Percentiles rank a stretch among this genome's conserved stretches.
phyloP scores from a whole-genome alignment of 2,797 vertebrate genomes.

The Linurgus olivaceus region DNA sequence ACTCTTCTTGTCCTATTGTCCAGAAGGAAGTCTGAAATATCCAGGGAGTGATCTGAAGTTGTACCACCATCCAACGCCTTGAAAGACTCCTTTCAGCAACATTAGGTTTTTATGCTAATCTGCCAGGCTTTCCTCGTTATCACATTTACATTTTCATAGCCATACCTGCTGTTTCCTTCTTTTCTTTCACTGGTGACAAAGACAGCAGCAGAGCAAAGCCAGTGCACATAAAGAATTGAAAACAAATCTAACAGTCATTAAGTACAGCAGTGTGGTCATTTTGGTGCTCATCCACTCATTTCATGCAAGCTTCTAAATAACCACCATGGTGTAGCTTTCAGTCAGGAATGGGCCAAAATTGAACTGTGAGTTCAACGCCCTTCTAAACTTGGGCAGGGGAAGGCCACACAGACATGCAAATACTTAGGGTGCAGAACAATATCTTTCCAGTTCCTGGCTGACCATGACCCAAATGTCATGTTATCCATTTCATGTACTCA shows the following conservation, averaged over 20 bases:
- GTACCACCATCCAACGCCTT: not conserved
- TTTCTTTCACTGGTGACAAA: not conserved
- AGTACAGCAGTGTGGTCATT: not conserved
- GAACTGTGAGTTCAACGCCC: not conserved
- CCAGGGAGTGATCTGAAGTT: not conserved
- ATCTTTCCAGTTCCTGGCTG: not conserved
- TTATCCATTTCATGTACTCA: not conserved
- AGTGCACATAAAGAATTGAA: not conserved
- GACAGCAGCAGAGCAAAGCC: not conserved
- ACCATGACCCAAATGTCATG: not conserved
- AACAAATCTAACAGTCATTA: not conserved
- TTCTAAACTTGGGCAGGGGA: not conserved
- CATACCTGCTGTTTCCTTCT: not conserved
- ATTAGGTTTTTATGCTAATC: not conserved
- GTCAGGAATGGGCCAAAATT: not conserved
- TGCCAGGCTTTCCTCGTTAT: not conserved
- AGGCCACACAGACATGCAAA: not conserved
- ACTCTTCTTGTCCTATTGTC: rapidly evolving
- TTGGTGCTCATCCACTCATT: not conserved
- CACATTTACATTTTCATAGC: not conserved
- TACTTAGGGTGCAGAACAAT: not conserved
- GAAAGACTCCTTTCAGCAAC: not conserved
- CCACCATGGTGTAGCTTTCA: rapidly evolving
- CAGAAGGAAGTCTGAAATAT: not conserved
- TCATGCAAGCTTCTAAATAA: not conserved